Conservation (phyloP, 2,797 vertebrate genomes). For the Sebastes trivittatus region DNA sequence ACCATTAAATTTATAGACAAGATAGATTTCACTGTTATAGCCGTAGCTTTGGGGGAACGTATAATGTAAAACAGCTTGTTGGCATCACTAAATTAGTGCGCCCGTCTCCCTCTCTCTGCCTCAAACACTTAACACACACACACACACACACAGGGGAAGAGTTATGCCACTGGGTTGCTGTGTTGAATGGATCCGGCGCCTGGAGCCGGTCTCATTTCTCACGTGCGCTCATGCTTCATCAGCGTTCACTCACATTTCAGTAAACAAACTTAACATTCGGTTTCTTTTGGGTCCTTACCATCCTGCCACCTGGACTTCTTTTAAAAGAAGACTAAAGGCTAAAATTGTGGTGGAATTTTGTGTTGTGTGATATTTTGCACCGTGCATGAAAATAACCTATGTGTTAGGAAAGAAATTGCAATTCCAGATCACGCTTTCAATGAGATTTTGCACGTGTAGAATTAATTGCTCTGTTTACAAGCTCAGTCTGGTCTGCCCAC, state of each 20-base stretch:
- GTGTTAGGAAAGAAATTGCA: background rate
- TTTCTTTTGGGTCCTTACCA: conserved; percentile 35
- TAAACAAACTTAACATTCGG: conserved; percentile 56
- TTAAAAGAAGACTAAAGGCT: conserved; percentile 2
- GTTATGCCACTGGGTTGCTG: conserved; percentile 51
- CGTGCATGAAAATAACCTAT: background rate
- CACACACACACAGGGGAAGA: conserved; percentile 12
- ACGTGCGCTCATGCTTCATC: conserved; percentile 52
- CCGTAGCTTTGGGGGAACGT: conserved; percentile 53
- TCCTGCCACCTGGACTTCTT: conserved; percentile 44
- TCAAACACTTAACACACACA: conserved; percentile 13
- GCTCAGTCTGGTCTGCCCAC: background rate
- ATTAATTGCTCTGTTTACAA: conserved; percentile 9
- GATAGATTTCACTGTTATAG: conserved; percentile 59
- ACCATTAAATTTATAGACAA: conserved; percentile 66
- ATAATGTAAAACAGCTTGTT: conserved; percentile 72
- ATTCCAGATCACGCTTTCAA: background rate
- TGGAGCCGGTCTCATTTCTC: conserved; percentile 57
- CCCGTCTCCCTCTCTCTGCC: conserved; percentile 31
- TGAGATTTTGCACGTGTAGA: conserved; percentile 1
- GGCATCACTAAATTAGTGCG: conserved; percentile 61
- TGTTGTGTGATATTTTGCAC: background rate
- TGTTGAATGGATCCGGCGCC: conserved; percentile 53
- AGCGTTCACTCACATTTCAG: conserved; percentile 54
- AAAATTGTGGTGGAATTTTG: conserved; percentile 1